These are phyloP conservation scores for Tragulus kanchil DNA, from an alignment of 2,113 vertebrate species.

Conservation along the genomic window DNA sequence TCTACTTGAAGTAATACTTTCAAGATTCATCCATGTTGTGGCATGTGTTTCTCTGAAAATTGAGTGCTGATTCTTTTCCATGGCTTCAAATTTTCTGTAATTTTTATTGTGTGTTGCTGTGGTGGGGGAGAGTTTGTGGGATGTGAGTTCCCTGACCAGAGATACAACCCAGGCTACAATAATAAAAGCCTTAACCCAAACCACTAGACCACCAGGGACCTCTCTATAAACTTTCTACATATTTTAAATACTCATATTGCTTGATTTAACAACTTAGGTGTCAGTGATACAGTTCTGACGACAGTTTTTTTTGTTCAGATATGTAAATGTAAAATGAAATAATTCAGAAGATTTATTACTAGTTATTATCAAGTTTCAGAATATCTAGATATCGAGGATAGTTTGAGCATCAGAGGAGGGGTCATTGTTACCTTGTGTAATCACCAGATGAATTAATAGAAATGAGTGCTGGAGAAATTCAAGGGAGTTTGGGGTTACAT, in stretches of 20 bases:
- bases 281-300: background rate
- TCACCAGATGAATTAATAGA: background rate
- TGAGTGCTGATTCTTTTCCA: background rate
- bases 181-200: background rate
- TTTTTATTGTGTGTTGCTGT: background rate
- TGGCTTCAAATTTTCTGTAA: background rate
- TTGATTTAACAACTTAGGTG: background rate
- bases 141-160: background rate
- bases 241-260: background rate
- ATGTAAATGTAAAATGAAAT: background rate
- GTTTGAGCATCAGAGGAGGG: background rate
- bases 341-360: background rate
- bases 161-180: background rate
- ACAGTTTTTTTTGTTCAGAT: background rate
- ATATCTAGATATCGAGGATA: background rate
- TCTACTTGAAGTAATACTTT: background rate
- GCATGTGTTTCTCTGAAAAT: background rate
- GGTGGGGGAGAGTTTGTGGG: accelerated
- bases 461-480: constrained; percentile 33
- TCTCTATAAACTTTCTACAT: background rate
- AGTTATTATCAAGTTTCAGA: background rate
- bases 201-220: background rate
- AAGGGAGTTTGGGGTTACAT: background rate
- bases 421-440: background rate
- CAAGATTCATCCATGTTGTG: background rate